Evolutionary conservation across 2,888 invertebrate genomes (phyloP), one percentile per base, ranked within the genome.

Genomic region (Melinaea menophilus): DNA sequence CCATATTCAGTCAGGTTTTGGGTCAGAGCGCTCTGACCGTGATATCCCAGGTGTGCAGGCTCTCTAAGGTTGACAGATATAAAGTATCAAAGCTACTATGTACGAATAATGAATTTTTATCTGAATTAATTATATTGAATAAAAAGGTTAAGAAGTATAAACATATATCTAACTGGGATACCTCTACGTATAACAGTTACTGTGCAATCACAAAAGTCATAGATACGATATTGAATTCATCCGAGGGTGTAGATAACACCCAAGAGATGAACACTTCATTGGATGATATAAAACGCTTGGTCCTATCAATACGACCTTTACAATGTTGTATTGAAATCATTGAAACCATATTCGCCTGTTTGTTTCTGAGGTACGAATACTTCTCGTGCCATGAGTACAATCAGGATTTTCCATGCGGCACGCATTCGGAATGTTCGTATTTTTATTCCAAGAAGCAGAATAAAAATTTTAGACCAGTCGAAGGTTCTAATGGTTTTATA

Each of bases 341-440:
- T 62, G 94, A 95, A 79, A 93, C 95, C 79, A 92, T 95, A 69
- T 95, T 95, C 79, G 91, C 93, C 0, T 91, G 95, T 71, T 87
- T 95, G 48, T 95, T 95, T 80, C 75, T 95, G 57, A 91, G 93
- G 69, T 91, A 92, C 71, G 93, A 94, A 74, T 92, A 94, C 76
- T 90, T 94, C 66, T 88, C 90, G 7, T 91, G 91, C 64, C 84
- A 91, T 69, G 89, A 92, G 70, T 89, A 88, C 60, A 91, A 78
- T 64, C 90, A 86, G 72, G 90, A 90, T 31, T 75, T 75, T 55
- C 81, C 88, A 31, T 86, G 86, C 66, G 88, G 90, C 4, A 86
- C 90, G 2, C 86, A 87, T 69, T 88, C 90, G 1, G 91, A 91
- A 72, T 89, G 88, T 70, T 90, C 91, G 3, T 91, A 91, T 72